These are phyloP conservation scores for Oncorhynchus clarkii DNA, from an alignment of 2,113 vertebrate species.

Conservation along the genomic window DNA sequence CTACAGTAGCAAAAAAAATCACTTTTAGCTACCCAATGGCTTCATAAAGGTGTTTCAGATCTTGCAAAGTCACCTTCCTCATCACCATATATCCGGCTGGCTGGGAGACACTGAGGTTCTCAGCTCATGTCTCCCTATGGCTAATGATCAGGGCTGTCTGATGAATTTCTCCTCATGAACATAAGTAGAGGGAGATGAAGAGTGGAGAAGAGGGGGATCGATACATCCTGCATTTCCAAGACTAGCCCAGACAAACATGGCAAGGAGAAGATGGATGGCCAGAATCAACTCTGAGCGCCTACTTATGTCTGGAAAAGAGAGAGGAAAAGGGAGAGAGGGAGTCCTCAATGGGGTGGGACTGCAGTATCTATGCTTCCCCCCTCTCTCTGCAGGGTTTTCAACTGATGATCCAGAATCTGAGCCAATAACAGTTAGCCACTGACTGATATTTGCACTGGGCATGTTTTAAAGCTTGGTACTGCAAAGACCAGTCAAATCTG, in stretches of 20 bases:
- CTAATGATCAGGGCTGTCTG: background rate
- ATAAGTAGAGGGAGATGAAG: background rate
- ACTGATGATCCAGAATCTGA: background rate
- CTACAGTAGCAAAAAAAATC: too few relatives aligned
- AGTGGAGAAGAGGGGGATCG: slow-evolving; percentile 35
- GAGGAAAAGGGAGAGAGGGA: background rate
- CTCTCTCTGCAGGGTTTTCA: slow-evolving; percentile 4
- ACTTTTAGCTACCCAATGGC: background rate
- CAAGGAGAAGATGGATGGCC: slow-evolving; percentile 51
- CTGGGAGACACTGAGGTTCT: slow-evolving; percentile 6
- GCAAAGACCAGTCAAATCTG: too few relatives aligned
- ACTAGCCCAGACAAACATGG: slow-evolving; percentile 36
- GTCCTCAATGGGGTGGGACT: background rate
- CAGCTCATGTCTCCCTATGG: slow-evolving; percentile 23
- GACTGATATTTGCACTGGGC: too few relatives aligned
- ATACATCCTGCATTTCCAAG: slow-evolving; percentile 49
- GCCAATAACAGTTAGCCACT: background rate
- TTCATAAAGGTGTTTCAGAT: slow-evolving; percentile 19
- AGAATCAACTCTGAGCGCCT: slow-evolving; percentile 28
- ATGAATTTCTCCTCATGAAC: slow-evolving; percentile 7
- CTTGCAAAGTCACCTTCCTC: slow-evolving; percentile 23
- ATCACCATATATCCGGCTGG: slow-evolving; percentile 16
- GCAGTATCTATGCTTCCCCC: slow-evolving; percentile 1
- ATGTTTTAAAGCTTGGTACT: too few relatives aligned
- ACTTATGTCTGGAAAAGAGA: background rate